Base-by-base conservation (phyloP, 2,797 vertebrate species). In the Ataeniobius toweri region DNA sequence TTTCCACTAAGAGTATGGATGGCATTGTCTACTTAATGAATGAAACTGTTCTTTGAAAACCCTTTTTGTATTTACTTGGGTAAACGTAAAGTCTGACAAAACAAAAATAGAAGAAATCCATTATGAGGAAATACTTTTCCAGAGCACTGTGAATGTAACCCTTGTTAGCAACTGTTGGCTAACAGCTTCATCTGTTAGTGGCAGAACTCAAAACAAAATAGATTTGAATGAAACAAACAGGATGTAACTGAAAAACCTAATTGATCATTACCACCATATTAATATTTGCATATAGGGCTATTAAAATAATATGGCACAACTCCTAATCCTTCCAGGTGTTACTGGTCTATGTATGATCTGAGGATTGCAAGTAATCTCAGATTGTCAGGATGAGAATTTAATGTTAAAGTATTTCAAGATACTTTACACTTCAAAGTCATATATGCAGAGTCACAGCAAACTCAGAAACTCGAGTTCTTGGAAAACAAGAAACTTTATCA, bases 201-300 rank as follows among this genome's bases (percentile, higher is more conserved):
- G 10, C n/a, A 24, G 1, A 7, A 56, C 8, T 56, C 0, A 24
- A 56, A 56, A 41, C 20, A 67, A 44, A 68, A 13, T 4, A 2
- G 12, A 68, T 68, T 67, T 68, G 2, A 68, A 68, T 68, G 39
- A 12, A 44, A 68, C 10, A 14, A 68, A 68, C 24, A 44, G 31
- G 61, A 63, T 0, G 28, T 6, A 12, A n/a, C 65, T 44, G 65
- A 68, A 68, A 90, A 91, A 92, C 87, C 51, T 84, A 82, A 89
- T 89, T 93, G 87, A 88, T 80, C 71, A 70, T 71, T 85, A 78
- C 75, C 61, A 85, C 10, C 51, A 90, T 78, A 90, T 74, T 80
- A 73, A 81, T 76, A 68, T 90, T 77, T 82, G 75, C 82, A 31
- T 31, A 84, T 86, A 82, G 87, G 84, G 81, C 81, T 85, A 74